phyloP scores from a whole-genome alignment of 1,140 invertebrate genomes.

The Orchestia grillus region DNA sequence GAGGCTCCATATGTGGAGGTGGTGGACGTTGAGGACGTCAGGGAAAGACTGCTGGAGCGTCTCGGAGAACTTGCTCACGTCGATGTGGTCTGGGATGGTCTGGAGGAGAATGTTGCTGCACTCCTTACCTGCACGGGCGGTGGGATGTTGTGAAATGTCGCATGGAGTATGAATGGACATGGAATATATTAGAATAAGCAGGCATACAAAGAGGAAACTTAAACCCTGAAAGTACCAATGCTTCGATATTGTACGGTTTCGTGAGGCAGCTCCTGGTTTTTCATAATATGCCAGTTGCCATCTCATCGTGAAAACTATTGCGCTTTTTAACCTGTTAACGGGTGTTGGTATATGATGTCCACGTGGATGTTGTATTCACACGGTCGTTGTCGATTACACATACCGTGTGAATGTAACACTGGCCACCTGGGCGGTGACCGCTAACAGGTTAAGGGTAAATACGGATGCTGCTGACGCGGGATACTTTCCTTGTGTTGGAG shows the following conservation, averaged over 20 bases:
- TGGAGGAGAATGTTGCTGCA: conserved; percentile 83
- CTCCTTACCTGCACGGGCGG: conserved; percentile 74
- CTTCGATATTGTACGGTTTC: too few relatives aligned
- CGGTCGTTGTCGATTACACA: too few relatives aligned
- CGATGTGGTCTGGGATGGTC: conserved; percentile 85
- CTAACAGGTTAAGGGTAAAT: too few relatives aligned
- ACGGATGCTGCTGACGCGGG: neutral
- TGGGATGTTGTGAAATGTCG: neutral
- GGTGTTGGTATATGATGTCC: too few relatives aligned
- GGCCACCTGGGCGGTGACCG: too few relatives aligned
- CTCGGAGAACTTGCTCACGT: conserved; percentile 70
- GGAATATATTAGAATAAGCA: neutral
- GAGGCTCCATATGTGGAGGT: conserved; percentile 86
- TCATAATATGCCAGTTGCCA: too few relatives aligned
- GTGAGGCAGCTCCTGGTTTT: too few relatives aligned
- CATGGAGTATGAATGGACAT: neutral
- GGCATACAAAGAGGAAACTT: neutral
- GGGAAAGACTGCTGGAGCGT: conserved; percentile 81
- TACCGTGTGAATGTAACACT: too few relatives aligned
- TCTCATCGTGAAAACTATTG: too few relatives aligned
- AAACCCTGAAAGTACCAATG: too few relatives aligned
- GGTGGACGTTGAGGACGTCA: conserved; percentile 83
- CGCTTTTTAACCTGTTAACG: too few relatives aligned
- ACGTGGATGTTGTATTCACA: too few relatives aligned
- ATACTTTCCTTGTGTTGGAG: neutral